Conservation (phyloP, 2,113 vertebrate species). For the Chaetorhynchus papuensis region DNA sequence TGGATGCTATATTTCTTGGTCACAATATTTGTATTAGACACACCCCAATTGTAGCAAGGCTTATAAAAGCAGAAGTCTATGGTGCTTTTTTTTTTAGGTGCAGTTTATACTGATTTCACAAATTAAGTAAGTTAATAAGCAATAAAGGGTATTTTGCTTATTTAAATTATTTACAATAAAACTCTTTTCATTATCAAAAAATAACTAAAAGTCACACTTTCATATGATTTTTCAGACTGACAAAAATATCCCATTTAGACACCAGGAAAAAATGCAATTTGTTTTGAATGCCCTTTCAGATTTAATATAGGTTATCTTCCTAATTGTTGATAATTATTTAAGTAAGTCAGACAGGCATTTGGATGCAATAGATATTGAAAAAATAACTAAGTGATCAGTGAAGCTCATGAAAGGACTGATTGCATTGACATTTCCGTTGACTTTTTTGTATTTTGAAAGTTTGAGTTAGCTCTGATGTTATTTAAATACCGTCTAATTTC, state of each 20-base stretch:
- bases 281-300: not conserved
- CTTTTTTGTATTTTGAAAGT: not conserved
- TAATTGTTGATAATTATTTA: not conserved
- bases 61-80: not conserved
- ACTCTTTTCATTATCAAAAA: not conserved
- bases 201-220: not conserved
- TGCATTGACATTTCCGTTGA: not conserved
- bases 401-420: not conserved
- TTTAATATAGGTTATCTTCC: not conserved
- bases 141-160: not conserved
- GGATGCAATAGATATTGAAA: not conserved
- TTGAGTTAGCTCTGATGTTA: not conserved
- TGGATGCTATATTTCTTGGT: not conserved
- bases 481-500: not conserved
- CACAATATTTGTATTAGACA: not conserved
- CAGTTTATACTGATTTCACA: not conserved
- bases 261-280: not conserved
- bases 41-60: not conserved
- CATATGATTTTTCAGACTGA: not conserved
- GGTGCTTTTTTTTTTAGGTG: rapidly evolving
- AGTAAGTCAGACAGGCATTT: not conserved
- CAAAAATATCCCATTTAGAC: not conserved
- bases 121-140: not conserved
- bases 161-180: not conserved
- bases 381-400: not conserved